Conservation (phyloP, 2,113 vertebrate genomes). For the Paraplagusia blochii region DNA sequence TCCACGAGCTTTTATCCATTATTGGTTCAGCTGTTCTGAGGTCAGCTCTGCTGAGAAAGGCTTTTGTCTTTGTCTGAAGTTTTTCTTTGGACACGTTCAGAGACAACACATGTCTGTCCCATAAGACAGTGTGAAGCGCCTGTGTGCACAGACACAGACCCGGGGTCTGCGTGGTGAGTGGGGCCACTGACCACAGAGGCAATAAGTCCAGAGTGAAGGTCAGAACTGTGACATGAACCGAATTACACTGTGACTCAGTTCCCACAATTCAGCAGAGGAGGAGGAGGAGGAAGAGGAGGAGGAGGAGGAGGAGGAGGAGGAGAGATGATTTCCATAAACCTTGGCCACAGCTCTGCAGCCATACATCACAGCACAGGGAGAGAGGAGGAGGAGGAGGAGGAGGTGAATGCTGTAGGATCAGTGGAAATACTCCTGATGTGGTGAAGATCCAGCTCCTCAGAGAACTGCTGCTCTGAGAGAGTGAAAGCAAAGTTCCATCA, state of each 20-base stretch:
- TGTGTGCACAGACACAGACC: conserved; percentile 1
- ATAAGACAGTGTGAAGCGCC: conserved; percentile 24
- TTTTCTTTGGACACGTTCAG: too few species aligned
- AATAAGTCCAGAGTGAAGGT: conserved; percentile 30
- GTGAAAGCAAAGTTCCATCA: conserved; percentile 38
- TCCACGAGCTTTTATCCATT: too few species aligned
- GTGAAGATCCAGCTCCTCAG: conserved; percentile 20
- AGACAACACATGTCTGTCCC: too few species aligned
- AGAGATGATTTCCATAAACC: conserved; percentile 53
- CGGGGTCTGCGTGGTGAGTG: conserved; percentile 2
- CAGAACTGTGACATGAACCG: conserved; percentile 24
- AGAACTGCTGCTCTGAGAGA: conserved; percentile 5
- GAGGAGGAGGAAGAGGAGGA: conserved; percentile 17
- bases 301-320: conserved; percentile 15
- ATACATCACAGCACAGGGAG: conserved; percentile 21
- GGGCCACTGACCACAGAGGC: conserved; percentile 29
- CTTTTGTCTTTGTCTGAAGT: too few species aligned
- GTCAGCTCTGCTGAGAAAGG: too few species aligned
- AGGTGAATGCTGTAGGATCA: conserved; percentile 30
- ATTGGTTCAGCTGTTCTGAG: too few species aligned
- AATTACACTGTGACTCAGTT: conserved; percentile 33
- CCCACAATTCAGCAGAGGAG: conserved; percentile 12
- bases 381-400: conserved; percentile 14
- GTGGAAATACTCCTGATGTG: conserved; percentile 26
- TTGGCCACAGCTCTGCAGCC: conserved; percentile 35